A percentile compares a stretch with the other conserved stretches of the same genome.
phyloP scores from a whole-genome alignment of 2,113 vertebrate genomes.

The Clarias gariepinus region DNA sequence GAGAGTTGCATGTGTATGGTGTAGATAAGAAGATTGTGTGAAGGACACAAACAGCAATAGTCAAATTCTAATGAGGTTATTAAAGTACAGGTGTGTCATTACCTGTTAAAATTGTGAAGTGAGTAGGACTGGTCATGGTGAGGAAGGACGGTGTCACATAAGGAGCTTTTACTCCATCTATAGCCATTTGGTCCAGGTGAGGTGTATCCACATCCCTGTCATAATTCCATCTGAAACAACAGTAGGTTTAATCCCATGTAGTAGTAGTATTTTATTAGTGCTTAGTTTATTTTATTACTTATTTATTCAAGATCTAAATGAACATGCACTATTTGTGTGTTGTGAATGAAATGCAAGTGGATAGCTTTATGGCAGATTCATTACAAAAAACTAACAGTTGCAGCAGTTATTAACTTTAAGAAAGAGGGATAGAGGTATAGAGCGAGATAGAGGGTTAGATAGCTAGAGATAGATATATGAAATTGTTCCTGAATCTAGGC shows the following conservation, averaged over 20 bases:
- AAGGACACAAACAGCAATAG: background rate
- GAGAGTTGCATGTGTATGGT: background rate
- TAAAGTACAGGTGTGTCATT: constrained; percentile 30
- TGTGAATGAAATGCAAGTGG: background rate
- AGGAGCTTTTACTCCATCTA: constrained; percentile 81
- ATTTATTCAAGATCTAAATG: background rate
- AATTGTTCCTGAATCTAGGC: too few relatives aligned
- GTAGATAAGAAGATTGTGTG: background rate
- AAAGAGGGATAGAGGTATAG: too few relatives aligned
- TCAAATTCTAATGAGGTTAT: background rate
- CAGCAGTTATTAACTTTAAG: too few relatives aligned
- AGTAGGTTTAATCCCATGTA: background rate
- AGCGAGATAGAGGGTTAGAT: too few relatives aligned
- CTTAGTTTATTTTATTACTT: too few relatives aligned
- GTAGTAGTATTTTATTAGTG: background rate
- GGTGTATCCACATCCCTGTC: constrained; percentile 88
- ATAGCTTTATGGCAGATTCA: background rate
- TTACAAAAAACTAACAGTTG: background rate
- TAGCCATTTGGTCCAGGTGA: constrained; percentile 79
- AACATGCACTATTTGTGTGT: background rate
- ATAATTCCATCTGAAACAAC: constrained; percentile 79
- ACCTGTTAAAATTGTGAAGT: constrained; percentile 94
- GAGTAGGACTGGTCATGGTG: constrained; percentile 86
- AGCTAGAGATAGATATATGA: too few relatives aligned
- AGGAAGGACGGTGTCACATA: constrained; percentile 85